Evolutionary conservation across 1,140 invertebrate genomes (phyloP).

Genomic region (Drosophila insularis): DNA sequence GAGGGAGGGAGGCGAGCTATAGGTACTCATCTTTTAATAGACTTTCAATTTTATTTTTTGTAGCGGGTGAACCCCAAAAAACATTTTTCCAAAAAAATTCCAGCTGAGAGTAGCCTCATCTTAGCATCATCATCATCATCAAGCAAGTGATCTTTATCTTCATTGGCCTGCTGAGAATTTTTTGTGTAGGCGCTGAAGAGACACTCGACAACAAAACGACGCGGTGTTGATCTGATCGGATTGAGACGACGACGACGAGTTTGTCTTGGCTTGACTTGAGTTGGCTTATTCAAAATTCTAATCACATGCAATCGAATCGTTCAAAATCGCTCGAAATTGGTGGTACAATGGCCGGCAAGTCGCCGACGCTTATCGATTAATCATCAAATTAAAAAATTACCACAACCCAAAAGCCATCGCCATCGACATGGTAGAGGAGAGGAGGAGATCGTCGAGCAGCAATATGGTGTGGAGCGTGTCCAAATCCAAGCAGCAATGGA

Average conservation of each 20-base stretch:
- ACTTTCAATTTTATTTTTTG: constrained; percentile 62
- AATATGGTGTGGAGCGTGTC: constrained; percentile 65
- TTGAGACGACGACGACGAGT: neutral
- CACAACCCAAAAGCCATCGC: constrained; percentile 49
- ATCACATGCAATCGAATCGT: constrained; percentile 68
- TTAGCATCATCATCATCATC: constrained; percentile 40
- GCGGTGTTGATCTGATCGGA: neutral
- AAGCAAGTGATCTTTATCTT: constrained; percentile 63
- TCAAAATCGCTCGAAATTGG: constrained; percentile 17
- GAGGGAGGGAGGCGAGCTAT: too few relatives aligned
- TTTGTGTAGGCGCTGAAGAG: constrained; percentile 40
- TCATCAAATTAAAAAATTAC: constrained; percentile 78
- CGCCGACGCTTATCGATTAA: constrained; percentile 76
- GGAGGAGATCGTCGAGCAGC: neutral
- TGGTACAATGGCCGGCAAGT: constrained; percentile 62
- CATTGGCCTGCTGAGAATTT: constrained; percentile 50
- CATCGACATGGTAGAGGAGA: neutral
- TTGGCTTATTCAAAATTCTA: constrained; percentile 76
- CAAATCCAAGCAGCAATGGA: constrained; percentile 54
- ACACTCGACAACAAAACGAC: too few relatives aligned
- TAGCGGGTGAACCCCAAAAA: constrained; percentile 51
- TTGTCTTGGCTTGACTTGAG: constrained; percentile 15
- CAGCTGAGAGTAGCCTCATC: constrained; percentile 28
- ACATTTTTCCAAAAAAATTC: constrained; percentile 38
- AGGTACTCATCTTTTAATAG: constrained; percentile 51